Evolutionary conservation across 1,140 invertebrate species (phyloP), one percentile per base, ranked within the genome.

Genomic region (Trissolcus basalis): DNA sequence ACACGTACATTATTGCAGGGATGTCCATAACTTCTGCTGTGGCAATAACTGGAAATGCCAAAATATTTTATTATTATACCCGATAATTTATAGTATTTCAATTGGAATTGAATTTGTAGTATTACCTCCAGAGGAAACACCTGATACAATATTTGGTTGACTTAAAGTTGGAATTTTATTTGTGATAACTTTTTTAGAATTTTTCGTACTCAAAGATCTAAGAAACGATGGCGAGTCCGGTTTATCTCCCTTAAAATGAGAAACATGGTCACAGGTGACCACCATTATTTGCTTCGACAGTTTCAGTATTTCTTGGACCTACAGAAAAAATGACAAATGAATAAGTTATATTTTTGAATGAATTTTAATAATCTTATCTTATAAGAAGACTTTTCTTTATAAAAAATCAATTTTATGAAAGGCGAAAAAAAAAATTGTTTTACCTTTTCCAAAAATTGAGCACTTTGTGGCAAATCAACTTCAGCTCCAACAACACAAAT

Each of bases 81-180:
- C 10, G 5, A 35, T 39, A 39, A 39, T 39, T 39, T 39, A 8
- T 9, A 39, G 9, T 11, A 1, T 39, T 3, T 39, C 36, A 11
- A 35, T 5, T 39, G n/a, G 9, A 3, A 39, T 39, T 39, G 9
- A 39, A 39, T 39, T 9, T n/a, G 36, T 39, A 35, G 11, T 0
- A 55, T 56, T 81, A 88, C 87, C 84, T 83, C 85, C 86, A 41
- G 87, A 81, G 11, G 79, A 75, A 5, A 87, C 78, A 44, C 87
- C 87, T 35, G 80, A 77, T 13, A 88, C 53, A 63, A 88, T 86
- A 74, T 87, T 88, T 41, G 87, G 87, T 54, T 85, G 84, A 56
- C 82, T 82, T 16, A 88, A 75, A 32, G 50, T 7, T 33, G 77
- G 36, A 41, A 69, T 72, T 16, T 77, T 60, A 4, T 41, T 55